Evolutionary conservation across 2,797 vertebrate species (phyloP).

Genomic region (Botia almorhae): DNA sequence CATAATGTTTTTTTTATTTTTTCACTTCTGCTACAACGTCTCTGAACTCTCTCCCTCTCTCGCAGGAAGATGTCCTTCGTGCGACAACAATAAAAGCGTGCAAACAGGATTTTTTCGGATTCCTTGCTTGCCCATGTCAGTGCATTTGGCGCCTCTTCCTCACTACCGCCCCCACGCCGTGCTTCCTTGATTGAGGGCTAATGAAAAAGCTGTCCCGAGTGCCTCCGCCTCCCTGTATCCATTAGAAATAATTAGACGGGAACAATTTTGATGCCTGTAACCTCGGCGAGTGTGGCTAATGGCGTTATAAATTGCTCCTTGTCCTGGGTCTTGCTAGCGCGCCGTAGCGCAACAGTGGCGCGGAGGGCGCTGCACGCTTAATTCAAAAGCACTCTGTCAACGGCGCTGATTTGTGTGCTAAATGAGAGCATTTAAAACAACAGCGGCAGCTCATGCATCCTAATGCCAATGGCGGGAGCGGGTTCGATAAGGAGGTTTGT

Average conservation of each 20-base stretch:
- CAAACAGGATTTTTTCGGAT: conserved; percentile 92
- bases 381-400: conserved; percentile 99
- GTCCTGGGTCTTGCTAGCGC: conserved; percentile 92
- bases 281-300: conserved; percentile 99
- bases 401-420: conserved; percentile 99
- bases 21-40: conserved; percentile 1
- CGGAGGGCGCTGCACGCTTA: conserved; percentile 90
- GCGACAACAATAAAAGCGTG: conserved; percentile 64
- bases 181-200: conserved; percentile 99
- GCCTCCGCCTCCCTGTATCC: conserved; percentile 99
- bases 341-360: conserved; percentile 57
- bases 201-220: conserved; percentile 99
- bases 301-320: conserved; percentile 99
- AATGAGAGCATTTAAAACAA: conserved; percentile 99
- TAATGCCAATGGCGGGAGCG: conserved; percentile 96
- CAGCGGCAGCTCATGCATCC: conserved; percentile 97
- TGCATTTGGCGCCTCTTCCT: conserved; percentile 89
- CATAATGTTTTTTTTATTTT: not conserved
- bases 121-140: conserved; percentile 86
- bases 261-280: conserved; percentile 99
- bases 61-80: conserved; percentile 5
- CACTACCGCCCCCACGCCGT: conserved; percentile 67
- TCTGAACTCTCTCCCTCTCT: not conserved
- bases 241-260: conserved; percentile 99
- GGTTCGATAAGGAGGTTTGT: conserved; percentile 99